Evolutionary conservation across 2,797 vertebrate genomes (phyloP), one percentile per base, ranked within the genome.

Genomic region (Perodicticus potto): DNA sequence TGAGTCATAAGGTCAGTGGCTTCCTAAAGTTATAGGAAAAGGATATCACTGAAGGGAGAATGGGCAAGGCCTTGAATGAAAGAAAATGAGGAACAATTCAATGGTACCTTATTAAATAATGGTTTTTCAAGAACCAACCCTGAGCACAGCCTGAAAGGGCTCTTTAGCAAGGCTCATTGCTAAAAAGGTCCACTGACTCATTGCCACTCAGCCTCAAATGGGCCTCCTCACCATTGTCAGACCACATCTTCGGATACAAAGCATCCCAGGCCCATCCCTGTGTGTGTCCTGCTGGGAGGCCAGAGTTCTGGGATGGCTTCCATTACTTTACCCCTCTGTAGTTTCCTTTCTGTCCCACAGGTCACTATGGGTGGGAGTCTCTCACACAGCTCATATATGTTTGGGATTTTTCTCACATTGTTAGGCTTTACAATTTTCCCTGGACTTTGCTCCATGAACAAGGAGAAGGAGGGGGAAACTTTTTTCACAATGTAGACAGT

Each of bases 371-470:
- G n/a, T 5, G 10, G 27, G 22, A 86, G n/a, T 76, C 16, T 70
- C 25, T 74, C 40, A 45, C 7, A 20, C 7, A 61, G 6, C 37
- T 81, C 32, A n/a, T 4, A 2, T 57, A 32, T 25, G 45, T 55
- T 40, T 16, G 63, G 40, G n/a, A 13, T 73, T 96, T 87, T 16
- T 73, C 63, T 59, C 86, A 34, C 5, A 1, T 77, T 20, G 32
- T 90, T 16, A 65, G 37, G 12, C 72, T 94, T 80, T 84, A 77
- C 73, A 83, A 74, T 61, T 57, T 67, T 86, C 45, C 34, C 59
- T 80, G 82, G 53, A 57, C n/a, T 67, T 92, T 90, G 45, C n/a
- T 59, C 9, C n/a, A 7, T 32, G 57, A 77, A 57, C 3, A 23
- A 55, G 25, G 40, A 53, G 83, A 84, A 87, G 40, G 45, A n/a